Base-by-base conservation (phyloP, 2,797 vertebrate species). In the Carapus acus region DNA sequence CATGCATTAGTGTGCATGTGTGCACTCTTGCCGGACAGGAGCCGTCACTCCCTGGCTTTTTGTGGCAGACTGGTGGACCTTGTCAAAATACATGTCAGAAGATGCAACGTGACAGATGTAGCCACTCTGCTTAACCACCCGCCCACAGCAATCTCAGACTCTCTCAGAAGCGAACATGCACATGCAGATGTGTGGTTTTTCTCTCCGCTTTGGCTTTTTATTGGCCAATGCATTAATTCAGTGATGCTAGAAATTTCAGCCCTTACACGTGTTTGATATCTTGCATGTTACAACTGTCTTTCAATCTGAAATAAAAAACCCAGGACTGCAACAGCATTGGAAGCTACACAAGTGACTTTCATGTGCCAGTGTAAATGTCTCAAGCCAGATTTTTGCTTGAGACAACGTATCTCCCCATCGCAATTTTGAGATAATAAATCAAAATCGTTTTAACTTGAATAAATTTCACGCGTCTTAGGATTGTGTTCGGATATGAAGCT, bases 81-180 rank as follows among this genome's bases (percentile, higher is more conserved):
- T 74, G 76, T 85, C 85, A 85, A 74, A 74, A 75, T 54, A 48
- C 12, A 43, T 68, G 63, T 71, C 69, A 79, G 74, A 76, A 84
- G 83, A 87, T 81, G 49, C 86, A 83, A 86, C 89, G 88, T 81
- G 78, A 84, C 89, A 91, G 87, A 91, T 89, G 88, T 81, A 85
- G 83, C 73, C 87, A 82, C 86, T 92, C 86, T 84, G 81, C 83
- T 87, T 71, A 71, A 82, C 61, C 79, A 86, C 82, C 83, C 78
- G 81, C 83, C 71, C 20, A 74, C 79, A 79, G 19, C 63, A 69
- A 73, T 76, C 79, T 19, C 24, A 2, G 53, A 21, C 52, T 21
- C 44, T 37, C 39, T 39, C 58, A 17, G 57, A 46, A 56, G 45
- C 50, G 42, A 38, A 43, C 49, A 27, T 49, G 54, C 59, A 39